Evolutionary conservation across 2,113 vertebrate genomes (phyloP).

Genomic region (Oenanthe melanoleuca): DNA sequence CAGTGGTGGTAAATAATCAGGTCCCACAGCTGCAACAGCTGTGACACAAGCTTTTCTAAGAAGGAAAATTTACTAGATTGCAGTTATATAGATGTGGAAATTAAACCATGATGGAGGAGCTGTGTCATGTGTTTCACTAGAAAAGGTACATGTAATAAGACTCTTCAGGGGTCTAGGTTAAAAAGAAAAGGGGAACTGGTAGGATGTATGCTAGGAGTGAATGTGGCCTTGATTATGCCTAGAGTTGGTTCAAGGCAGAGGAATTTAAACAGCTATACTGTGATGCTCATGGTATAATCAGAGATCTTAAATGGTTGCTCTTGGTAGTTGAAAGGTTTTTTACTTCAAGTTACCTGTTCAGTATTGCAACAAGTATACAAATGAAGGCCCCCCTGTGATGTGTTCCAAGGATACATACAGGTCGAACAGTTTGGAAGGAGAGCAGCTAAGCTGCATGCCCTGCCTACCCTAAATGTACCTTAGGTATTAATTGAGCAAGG

Average conservation of each 20-base stretch:
- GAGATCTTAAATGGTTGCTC: not conserved
- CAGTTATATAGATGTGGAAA: not conserved
- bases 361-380: not conserved
- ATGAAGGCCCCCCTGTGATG: not conserved
- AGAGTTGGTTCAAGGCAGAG: not conserved
- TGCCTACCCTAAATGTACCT: not conserved
- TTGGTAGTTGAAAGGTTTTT: not conserved
- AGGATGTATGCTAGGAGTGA: not conserved
- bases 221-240: not conserved
- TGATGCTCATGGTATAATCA: not conserved
- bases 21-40: not conserved
- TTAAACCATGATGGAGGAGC: not conserved
- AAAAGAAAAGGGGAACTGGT: not conserved
- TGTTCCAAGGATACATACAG: not conserved
- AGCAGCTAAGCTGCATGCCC: not conserved
- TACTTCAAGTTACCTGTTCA: not conserved
- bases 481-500: not conserved
- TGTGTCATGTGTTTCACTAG: not conserved
- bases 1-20: not conserved
- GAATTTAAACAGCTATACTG: not conserved
- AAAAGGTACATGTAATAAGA: not conserved
- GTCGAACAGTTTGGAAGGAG: not conserved
- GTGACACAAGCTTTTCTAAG: not conserved
- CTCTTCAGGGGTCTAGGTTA: not conserved
- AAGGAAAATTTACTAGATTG: not conserved